These are phyloP conservation scores for Agelastica alni DNA, from an alignment of 2,888 invertebrate species.

Conservation along the genomic window DNA sequence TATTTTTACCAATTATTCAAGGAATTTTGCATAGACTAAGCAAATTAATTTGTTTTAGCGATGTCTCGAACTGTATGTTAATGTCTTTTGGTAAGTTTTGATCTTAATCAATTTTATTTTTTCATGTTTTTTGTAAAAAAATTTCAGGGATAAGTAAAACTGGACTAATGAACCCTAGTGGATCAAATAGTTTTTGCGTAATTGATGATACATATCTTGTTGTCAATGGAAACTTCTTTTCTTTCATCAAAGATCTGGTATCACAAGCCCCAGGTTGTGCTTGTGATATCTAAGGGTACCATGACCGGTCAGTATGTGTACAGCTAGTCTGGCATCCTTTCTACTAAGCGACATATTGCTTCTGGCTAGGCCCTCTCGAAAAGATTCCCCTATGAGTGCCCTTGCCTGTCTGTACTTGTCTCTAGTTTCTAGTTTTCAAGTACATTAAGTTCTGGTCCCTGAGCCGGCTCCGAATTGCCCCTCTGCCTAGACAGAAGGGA, in stretches of 20 bases:
- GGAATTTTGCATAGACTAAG: slow-evolving; percentile 6
- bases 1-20: background rate
- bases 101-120: slow-evolving; percentile 5
- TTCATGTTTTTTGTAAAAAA: background rate
- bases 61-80: background rate
- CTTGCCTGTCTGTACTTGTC: too few relatives aligned
- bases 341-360: too few relatives aligned
- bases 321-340: too few relatives aligned
- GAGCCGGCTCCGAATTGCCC: too few relatives aligned
- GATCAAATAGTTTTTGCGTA: background rate
- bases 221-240: slow-evolving; percentile 1
- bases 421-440: too few relatives aligned
- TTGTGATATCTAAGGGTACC: too few relatives aligned
- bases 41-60: background rate
- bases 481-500: too few relatives aligned
- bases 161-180: background rate
- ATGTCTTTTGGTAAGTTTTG: slow-evolving; percentile 2
- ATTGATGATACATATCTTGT: background rate
- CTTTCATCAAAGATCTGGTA: background rate
- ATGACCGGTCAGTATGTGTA: too few relatives aligned
- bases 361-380: too few relatives aligned
- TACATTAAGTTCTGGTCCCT: too few relatives aligned
- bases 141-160: background rate
- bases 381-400: too few relatives aligned
- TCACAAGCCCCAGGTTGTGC: too few relatives aligned